Evolutionary conservation across 1,140 invertebrate species (phyloP), one percentile per base, ranked within the genome.

Genomic region (Sarcophaga bullata): DNA sequence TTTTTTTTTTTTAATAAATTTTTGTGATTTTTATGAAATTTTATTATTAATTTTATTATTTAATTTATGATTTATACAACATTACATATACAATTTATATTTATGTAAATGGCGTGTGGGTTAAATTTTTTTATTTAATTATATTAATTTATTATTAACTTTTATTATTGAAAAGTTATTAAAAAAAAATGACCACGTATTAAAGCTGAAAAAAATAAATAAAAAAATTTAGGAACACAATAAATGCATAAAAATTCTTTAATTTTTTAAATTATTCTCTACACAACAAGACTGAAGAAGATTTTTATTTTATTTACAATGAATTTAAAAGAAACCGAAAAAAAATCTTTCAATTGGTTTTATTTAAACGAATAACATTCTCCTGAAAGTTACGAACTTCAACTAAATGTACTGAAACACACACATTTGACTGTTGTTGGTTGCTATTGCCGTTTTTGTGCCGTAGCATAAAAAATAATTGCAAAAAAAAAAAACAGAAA

Each of bases 101-200:
- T 37, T 37, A 37, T 37, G 25, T 10, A 52, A 68, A 68, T 15
- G 62, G 3, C n/a, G 19, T 68, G 62, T 10, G 48, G 75, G 48
- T 15, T 17, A n/a, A n/a, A 17, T 48, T 78, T 15, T 7, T 50
- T 52, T 78, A 50, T 78, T 50, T 52, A 1, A 25, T 76, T 48
- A 8, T 49, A 48, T 76, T 9, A 78, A 19, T 50, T 78, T 50
- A 76, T n/a, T n/a, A n/a, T n/a, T n/a, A n/a, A n/a, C n/a, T 25
- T 72, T 25, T 72, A 19, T 72, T 78, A 78, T 78, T 78, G 48
- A 78, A 78, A 78, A 47, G 48, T 78, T 78, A 19, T 52, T 50
- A 78, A 78, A 78, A 76, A n/a, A 37, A 78, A 50, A 78, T 78
- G 47, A 49, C 48, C 75, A 78, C 75, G 52, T 78, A 78, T 52